Base-by-base conservation (phyloP, 2,888 invertebrate genomes). In the Sminthurinus aureus region DNA sequence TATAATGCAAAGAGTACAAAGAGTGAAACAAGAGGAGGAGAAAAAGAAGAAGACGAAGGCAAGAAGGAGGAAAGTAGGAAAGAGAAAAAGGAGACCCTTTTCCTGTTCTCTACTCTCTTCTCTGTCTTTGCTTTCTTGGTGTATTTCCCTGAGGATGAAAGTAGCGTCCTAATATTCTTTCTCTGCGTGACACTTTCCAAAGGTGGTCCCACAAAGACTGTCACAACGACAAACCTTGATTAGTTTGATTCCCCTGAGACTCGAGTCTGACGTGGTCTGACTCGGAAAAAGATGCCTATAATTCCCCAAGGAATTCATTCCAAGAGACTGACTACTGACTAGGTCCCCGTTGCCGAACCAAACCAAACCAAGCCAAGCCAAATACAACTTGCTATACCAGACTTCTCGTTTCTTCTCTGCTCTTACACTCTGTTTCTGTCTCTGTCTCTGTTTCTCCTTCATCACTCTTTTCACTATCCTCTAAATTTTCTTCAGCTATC, bases 181-280 rank as follows among this genome's bases (percentile, higher is more conserved):
- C 82, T 83, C 86, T 85, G 85, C 87, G 86, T 87, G 88, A 88
- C 88, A 88, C 87, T 87, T 86, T 85, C 82, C 85, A 86, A 87
- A 88, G 87, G 87, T 87, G 87, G 87, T 85, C 87, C 87, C 88
- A 86, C 87, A 86, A 86, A 88, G 88, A 86, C 88, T 88, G 88
- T 88, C 88, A 88, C 87, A 87, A 87, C 88, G 87, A 87, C 88
- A 87, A 88, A 87, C 87, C 88, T 88, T 88, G 88, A 88, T 88
- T 88, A 88, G 87, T 88, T 88, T 84, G 82, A 86, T 85, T 88
- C 88, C 88, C 88, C 24, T 11, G 88, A 85, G 88, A 87, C 82
- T 78, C 79, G 86, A 86, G 85, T 86, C 86, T 86, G 79, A 85
- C 87, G 86, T 88, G 88, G 87, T 87, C 85, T 86, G 88, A 38